Percentiles rank a stretch among this genome's conserved stretches.
phyloP scores from a whole-genome alignment of 2,797 vertebrate species.

The Tamandua tetradactyla region DNA sequence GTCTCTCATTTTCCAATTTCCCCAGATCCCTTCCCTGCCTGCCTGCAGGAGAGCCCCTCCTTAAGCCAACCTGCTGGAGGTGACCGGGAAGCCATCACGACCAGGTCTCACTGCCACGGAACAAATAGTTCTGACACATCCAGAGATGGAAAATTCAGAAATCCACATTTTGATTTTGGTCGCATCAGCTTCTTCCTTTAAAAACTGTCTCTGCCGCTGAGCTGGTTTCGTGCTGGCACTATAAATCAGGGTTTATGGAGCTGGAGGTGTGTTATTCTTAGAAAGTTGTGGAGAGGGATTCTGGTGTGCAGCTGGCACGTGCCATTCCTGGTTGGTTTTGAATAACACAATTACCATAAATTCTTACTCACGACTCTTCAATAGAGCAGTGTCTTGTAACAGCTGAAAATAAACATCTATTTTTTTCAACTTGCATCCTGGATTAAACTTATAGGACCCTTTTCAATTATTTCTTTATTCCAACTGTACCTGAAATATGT shows the following conservation, averaged over 20 bases:
- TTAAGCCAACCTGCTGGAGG: too few species aligned
- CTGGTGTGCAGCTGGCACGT: neutral
- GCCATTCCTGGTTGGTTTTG: neutral
- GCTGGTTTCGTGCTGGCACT: fast-evolving
- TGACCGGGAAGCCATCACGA: too few species aligned
- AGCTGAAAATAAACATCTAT: conserved; percentile 27
- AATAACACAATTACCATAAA: neutral
- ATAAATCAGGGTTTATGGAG: neutral
- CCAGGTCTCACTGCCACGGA: too few species aligned
- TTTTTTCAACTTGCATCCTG: neutral
- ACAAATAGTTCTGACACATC: fast-evolving
- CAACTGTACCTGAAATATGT: neutral
- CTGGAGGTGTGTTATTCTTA: neutral
- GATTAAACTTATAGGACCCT: conserved; percentile 20
- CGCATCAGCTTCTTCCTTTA: too few species aligned
- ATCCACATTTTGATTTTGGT: neutral
- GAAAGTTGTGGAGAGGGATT: neutral
- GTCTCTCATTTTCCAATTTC: neutral
- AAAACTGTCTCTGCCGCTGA: fast-evolving
- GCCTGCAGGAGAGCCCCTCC: too few species aligned
- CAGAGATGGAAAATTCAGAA: neutral
- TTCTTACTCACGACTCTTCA: neutral
- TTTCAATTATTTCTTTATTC: neutral
- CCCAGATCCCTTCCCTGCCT: neutral
- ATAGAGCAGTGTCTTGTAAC: neutral